These are phyloP conservation scores for Eira barbara DNA, from an alignment of 2,113 vertebrate genomes.

Conservation along the genomic window DNA sequence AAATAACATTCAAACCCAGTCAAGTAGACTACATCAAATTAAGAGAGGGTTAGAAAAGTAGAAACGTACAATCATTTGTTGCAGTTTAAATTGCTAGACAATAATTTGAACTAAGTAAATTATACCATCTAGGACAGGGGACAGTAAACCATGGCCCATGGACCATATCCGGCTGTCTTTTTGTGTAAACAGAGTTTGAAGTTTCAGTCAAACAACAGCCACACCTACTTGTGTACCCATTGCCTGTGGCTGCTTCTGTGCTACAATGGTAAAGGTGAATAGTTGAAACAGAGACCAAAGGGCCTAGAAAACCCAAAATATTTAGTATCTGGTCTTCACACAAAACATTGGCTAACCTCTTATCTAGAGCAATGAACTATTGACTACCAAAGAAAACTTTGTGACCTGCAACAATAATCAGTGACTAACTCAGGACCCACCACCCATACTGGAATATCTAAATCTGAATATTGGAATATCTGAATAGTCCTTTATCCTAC, in stretches of 20 bases:
- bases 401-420: not conserved
- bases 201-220: not conserved
- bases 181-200: slow-evolving; percentile 3
- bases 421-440: not conserved
- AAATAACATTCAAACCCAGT: slow-evolving; percentile 13
- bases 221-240: not conserved
- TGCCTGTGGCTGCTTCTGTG: not conserved
- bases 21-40: not conserved
- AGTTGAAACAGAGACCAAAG: not conserved
- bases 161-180: slow-evolving; percentile 7
- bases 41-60: not conserved
- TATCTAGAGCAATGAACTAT: slow-evolving; percentile 22
- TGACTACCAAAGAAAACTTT: slow-evolving; percentile 37
- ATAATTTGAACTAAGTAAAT: slow-evolving; percentile 17
- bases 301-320: slow-evolving; percentile 13
- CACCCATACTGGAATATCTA: not conserved
- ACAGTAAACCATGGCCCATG: not conserved
- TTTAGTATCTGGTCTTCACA: slow-evolving; percentile 28
- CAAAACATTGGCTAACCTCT: slow-evolving; percentile 27
- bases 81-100: not conserved
- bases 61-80: not conserved
- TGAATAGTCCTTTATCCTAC: not conserved
- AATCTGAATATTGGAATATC: not conserved
- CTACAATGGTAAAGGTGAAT: slow-evolving; percentile 9
- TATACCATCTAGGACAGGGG: not conserved